Percentiles rank a stretch among this genome's conserved stretches.
These are phyloP conservation scores for Montifringilla adamsi DNA, from an alignment of 2,113 vertebrate genomes.

Conservation along the genomic window DNA sequence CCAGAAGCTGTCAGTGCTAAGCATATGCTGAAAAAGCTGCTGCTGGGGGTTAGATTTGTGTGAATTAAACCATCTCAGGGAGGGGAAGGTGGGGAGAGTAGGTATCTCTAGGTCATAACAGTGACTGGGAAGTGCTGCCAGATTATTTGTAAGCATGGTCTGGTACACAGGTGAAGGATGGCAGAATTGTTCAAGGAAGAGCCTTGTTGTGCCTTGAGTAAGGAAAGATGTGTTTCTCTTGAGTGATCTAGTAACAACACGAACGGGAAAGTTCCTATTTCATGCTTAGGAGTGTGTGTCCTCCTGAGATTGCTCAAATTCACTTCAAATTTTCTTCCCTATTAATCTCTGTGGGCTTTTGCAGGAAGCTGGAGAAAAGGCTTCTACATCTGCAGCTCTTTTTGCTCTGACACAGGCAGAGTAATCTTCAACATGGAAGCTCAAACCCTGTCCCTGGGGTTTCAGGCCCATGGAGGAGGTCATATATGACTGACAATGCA, in stretches of 20 bases:
- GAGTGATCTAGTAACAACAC: background rate
- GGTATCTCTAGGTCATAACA: background rate
- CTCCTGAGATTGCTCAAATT: background rate
- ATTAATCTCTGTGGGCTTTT: background rate
- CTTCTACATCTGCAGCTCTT: background rate
- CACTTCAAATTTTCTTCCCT: background rate
- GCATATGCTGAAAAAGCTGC: background rate
- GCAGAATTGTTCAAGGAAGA: background rate
- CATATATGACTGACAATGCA: background rate
- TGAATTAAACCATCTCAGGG: background rate
- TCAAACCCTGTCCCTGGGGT: background rate
- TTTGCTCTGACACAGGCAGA: background rate
- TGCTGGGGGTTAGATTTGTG: background rate
- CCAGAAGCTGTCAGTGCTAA: background rate
- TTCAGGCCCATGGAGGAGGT: background rate
- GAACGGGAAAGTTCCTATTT: background rate
- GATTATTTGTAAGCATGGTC: background rate
- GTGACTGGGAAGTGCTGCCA: accelerated
- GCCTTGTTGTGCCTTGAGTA: background rate
- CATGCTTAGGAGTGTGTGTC: background rate
- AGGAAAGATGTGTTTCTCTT: background rate
- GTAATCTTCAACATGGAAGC: background rate
- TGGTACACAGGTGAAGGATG: background rate
- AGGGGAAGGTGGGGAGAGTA: background rate
- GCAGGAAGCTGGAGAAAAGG: background rate